phyloP scores from a whole-genome alignment of 2,797 vertebrate species.

The Pipistrellus pygmaeus region DNA sequence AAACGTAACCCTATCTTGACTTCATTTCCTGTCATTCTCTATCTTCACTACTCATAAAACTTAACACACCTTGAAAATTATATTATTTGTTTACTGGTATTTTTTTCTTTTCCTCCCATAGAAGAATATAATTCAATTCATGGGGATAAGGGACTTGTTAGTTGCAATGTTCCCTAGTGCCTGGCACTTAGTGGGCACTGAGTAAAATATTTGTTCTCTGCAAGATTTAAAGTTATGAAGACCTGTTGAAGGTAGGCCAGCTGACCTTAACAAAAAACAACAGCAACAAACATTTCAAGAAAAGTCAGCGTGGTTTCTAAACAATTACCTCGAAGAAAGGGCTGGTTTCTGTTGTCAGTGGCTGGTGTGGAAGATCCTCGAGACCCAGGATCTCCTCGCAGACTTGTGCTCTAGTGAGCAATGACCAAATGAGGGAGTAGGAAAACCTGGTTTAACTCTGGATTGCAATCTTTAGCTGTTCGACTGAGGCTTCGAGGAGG shows the following conservation, averaged over 20 bases:
- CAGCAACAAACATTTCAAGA: neutral
- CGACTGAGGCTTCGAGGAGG: neutral
- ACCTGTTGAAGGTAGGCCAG: neutral
- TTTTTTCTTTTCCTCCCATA: neutral
- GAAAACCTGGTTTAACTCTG: neutral
- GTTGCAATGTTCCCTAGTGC: neutral
- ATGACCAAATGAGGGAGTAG: neutral
- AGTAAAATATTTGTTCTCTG: neutral
- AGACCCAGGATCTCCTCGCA: neutral
- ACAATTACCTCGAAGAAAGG: neutral
- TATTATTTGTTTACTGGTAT: neutral
- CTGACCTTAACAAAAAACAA: neutral
- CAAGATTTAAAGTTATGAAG: slow-evolving; percentile 16
- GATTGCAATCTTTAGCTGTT: neutral
- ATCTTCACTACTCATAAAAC: neutral
- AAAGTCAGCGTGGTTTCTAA: neutral
- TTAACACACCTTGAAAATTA: neutral
- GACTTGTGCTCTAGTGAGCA: neutral
- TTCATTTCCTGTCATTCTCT: neutral
- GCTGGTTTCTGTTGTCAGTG: neutral
- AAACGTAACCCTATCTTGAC: neutral
- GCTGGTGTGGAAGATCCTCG: neutral
- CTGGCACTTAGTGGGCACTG: neutral
- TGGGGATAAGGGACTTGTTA: neutral
- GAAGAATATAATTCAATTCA: neutral